These are phyloP conservation scores for Emydoidea blandingii DNA, from an alignment of 2,797 vertebrate species.

Conservation along the genomic window DNA sequence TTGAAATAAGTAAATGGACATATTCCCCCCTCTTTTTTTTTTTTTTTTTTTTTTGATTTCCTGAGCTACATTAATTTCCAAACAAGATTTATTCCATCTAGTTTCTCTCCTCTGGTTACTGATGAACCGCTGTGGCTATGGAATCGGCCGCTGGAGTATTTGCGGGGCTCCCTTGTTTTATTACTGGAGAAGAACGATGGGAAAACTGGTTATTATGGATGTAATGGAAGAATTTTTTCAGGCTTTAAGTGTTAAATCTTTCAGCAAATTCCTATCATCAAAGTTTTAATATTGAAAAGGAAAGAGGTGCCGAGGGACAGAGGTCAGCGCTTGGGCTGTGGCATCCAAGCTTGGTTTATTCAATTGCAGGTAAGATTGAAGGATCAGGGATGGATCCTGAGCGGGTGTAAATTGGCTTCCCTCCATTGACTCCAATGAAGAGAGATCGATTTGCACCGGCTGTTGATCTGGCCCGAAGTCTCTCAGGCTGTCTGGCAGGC, in stretches of 20 bases:
- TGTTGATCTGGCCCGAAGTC: background rate
- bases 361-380: background rate
- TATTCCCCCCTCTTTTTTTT: background rate
- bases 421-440: background rate
- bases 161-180: background rate
- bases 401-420: background rate
- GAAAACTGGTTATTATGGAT: background rate
- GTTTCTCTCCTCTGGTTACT: slow-evolving; percentile 10
- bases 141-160: background rate
- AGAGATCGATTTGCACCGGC: background rate
- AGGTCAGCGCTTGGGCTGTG: background rate
- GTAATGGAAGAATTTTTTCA: background rate
- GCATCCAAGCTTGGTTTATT: background rate
- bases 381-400: background rate
- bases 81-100: slow-evolving; percentile 61
- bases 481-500: background rate
- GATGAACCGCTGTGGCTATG: background rate
- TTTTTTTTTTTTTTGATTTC: background rate
- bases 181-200: background rate
- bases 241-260: background rate
- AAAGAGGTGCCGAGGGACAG: background rate
- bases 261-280: background rate
- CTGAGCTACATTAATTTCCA: slow-evolving; percentile 66
- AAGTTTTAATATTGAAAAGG: background rate
- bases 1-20: slow-evolving; percentile 55